phyloP scores from a whole-genome alignment of 2,888 invertebrate species.

The Dione juno region DNA sequence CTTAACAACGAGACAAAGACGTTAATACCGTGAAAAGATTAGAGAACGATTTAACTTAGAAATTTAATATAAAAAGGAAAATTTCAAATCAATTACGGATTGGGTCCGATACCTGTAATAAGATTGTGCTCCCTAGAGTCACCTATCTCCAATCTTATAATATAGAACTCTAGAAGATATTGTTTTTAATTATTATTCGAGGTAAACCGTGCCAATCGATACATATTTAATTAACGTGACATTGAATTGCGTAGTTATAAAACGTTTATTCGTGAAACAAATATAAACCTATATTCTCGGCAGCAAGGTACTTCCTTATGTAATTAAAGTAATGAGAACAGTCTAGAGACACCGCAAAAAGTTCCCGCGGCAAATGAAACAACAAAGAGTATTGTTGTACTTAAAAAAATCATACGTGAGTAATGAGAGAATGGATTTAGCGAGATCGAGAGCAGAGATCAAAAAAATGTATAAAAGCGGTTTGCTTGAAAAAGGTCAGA shows the following conservation, averaged over 20 bases:
- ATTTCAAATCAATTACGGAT: constrained; percentile 37
- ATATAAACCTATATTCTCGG: constrained; percentile 45
- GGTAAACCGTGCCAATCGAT: constrained; percentile 40
- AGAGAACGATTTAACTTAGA: constrained; percentile 27
- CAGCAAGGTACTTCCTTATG: constrained; percentile 54
- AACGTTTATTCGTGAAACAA: constrained; percentile 46
- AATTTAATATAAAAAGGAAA: constrained; percentile 41
- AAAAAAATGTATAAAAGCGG: constrained; percentile 36
- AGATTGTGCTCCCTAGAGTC: constrained; percentile 43
- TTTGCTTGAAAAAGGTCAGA: constrained; percentile 53
- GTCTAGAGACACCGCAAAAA: constrained; percentile 49
- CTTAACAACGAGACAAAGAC: not conserved
- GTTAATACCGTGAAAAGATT: constrained; percentile 13
- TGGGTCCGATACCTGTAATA: constrained; percentile 44
- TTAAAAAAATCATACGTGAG: constrained; percentile 44
- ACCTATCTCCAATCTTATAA: constrained; percentile 37
- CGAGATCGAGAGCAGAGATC: constrained; percentile 48
- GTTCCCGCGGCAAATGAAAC: constrained; percentile 46
- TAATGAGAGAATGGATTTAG: constrained; percentile 50
- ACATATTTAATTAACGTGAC: constrained; percentile 44
- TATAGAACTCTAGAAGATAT: constrained; percentile 35
- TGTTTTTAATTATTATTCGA: constrained; percentile 31
- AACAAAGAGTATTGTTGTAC: constrained; percentile 44
- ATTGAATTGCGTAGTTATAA: constrained; percentile 45
- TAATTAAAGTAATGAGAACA: constrained; percentile 53